Evolutionary conservation across 2,888 invertebrate species (phyloP), one percentile per base, ranked within the genome.

Genomic region (Erebia ligea): DNA sequence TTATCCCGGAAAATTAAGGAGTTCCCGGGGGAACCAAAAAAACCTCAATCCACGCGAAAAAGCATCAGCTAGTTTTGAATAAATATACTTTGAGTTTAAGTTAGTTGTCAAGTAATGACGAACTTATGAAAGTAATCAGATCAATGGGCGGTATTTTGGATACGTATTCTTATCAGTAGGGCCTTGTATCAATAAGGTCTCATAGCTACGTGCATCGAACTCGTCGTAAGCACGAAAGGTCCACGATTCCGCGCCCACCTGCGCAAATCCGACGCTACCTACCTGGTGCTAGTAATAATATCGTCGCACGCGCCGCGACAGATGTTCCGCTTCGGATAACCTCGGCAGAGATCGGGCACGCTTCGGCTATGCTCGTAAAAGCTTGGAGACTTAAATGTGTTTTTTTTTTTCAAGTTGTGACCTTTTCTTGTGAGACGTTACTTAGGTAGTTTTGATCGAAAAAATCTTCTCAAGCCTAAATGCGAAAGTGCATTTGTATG

Each of bases 271-370:
- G 6, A 34, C 63, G 63, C 25, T 21, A 40, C 25, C 15, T 54
- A 65, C 65, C 65, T 54, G 64, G 63, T 58, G 40, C 59, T 57
- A 13, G 76, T 79, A 79, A 76, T 76, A 78, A 78, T 78, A 76
- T 72, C 72, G 68, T 74, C 82, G 83, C 84, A 82, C 84, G 84
- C 84, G 84, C 82, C 82, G 79, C 81, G 85, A 84, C 85, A 86
- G 85, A 85, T 86, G 85, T 85, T 80, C 73, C 75, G 73, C 70
- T 58, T 84, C 84, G 83, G 82, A 17, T 54, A 10, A 42, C 75
- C 74, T 82, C 84, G 84, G 79, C 79, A 75, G 56, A 42, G 69
- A 62, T 81, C 81, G 81, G 78, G 40, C 25, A n/a, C 25, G 56
- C 56, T 42, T 77, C 76, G 75, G 73, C 10, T 34, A 15, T 42